Conservation (phyloP, 2,888 invertebrate species). For the Drosophila meridiana region DNA sequence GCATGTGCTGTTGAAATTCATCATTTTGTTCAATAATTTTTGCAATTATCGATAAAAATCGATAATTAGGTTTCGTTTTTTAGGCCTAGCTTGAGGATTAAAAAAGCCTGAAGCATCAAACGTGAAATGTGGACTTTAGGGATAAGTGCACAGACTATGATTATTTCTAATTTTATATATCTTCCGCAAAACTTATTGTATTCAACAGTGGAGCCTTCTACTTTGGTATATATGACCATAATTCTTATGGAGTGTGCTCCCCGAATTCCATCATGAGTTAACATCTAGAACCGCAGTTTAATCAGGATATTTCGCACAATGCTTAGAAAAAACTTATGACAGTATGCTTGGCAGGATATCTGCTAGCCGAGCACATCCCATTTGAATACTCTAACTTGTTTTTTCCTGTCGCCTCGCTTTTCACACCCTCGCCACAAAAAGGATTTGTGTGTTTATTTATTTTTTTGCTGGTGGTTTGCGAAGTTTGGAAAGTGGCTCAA, state of each 20-base stretch:
- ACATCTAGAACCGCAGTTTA: too few species aligned
- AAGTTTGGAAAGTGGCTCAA: conserved; percentile 29
- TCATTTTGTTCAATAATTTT: neutral
- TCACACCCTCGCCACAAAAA: conserved; percentile 9
- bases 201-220: too few species aligned
- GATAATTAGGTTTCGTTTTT: too few species aligned
- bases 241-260: neutral
- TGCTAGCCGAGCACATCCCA: neutral
- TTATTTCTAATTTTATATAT: too few species aligned
- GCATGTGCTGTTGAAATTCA: neutral
- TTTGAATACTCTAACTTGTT: conserved; percentile 32
- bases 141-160: too few species aligned
- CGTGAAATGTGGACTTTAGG: too few species aligned
- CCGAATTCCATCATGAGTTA: neutral
- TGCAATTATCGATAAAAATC: neutral
- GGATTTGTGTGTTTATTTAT: conserved; percentile 9
- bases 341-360: neutral
- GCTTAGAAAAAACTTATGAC: too few species aligned
- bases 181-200: too few species aligned
- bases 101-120: too few species aligned
- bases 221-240: too few species aligned
- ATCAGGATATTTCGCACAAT: neutral
- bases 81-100: too few species aligned
- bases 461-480: conserved; percentile 5
- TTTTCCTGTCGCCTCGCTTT: conserved; percentile 36